Evolutionary conservation across 2,888 invertebrate species (phyloP).

Genomic region (Caenorhabditis becei): DNA sequence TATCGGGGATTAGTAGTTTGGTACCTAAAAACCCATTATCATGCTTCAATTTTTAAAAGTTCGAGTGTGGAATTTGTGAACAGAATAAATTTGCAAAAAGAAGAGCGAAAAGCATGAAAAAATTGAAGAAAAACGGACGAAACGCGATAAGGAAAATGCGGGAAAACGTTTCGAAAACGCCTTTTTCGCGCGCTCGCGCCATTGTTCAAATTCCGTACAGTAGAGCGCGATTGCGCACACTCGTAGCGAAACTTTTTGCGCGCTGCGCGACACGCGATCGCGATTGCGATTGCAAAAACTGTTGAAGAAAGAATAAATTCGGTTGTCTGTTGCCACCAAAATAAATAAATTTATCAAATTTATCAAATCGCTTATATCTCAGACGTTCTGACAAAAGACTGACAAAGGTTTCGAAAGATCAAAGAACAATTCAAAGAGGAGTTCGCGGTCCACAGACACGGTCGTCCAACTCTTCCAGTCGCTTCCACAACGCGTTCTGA

Average conservation of each 20-base stretch:
- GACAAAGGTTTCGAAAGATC: too few species aligned
- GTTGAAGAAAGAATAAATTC: too few species aligned
- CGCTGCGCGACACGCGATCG: too few species aligned
- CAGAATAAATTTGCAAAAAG: neutral
- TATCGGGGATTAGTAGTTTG: neutral
- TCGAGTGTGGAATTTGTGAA: neutral
- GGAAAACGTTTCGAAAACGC: conserved; percentile 20
- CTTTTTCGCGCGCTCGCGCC: conserved; percentile 35
- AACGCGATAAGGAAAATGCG: conserved; percentile 9
- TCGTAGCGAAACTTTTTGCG: too few species aligned
- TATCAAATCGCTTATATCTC: too few species aligned
- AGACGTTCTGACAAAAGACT: too few species aligned
- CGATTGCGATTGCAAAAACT: too few species aligned
- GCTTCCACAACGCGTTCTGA: conserved; percentile 75
- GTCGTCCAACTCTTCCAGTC: conserved; percentile 67
- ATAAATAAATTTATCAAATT: too few species aligned
- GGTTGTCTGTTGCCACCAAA: too few species aligned
- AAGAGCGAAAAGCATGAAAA: neutral
- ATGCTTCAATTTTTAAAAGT: neutral
- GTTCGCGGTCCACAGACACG: too few species aligned
- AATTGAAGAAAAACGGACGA: neutral
- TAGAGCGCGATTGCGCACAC: conserved; percentile 35
- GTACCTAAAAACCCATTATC: neutral
- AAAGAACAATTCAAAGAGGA: too few species aligned
- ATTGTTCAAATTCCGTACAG: neutral